Evolutionary conservation across 2,888 invertebrate genomes (phyloP).

Genomic region (Xanthorhoe spadicearia): DNA sequence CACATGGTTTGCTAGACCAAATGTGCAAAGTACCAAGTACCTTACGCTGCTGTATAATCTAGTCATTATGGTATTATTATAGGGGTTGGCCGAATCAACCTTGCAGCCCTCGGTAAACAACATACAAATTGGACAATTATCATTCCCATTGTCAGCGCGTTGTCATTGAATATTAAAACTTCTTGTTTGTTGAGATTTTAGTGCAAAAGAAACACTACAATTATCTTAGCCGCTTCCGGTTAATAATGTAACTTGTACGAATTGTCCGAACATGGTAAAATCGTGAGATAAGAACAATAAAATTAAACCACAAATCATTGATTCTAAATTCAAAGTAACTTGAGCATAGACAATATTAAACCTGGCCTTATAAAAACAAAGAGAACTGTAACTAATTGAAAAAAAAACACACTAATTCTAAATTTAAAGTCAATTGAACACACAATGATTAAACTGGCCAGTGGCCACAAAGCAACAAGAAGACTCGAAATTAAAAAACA

Average conservation of each 20-base stretch:
- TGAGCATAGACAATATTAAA: too few species aligned
- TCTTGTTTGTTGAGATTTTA: too few species aligned
- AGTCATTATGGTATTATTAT: constrained; percentile 52
- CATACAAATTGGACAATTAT: constrained; percentile 35
- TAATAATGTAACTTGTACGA: too few species aligned
- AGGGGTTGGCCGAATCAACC: constrained; percentile 52
- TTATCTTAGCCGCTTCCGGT: too few species aligned
- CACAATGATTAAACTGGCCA: constrained; percentile 10
- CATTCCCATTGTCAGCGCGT: constrained; percentile 27
- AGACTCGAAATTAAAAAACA: constrained; percentile 35
- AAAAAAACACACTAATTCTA: background rate
- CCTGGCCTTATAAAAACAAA: too few species aligned
- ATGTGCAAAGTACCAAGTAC: constrained; percentile 37
- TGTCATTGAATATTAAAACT: constrained; percentile 15
- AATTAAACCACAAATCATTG: too few species aligned
- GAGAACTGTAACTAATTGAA: too few species aligned
- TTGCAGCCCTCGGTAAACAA: constrained; percentile 31
- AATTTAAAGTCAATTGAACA: constrained; percentile 2
- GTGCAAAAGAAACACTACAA: too few species aligned
- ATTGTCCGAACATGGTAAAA: too few species aligned
- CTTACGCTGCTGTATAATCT: constrained; percentile 38
- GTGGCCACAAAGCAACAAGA: constrained; percentile 25
- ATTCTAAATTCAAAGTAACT: too few species aligned
- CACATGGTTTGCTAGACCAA: background rate
- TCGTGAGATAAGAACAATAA: too few species aligned